Evolutionary conservation across 2,113 vertebrate species (phyloP), one percentile per base, ranked within the genome.

Genomic region (Calidris pugnax): DNA sequence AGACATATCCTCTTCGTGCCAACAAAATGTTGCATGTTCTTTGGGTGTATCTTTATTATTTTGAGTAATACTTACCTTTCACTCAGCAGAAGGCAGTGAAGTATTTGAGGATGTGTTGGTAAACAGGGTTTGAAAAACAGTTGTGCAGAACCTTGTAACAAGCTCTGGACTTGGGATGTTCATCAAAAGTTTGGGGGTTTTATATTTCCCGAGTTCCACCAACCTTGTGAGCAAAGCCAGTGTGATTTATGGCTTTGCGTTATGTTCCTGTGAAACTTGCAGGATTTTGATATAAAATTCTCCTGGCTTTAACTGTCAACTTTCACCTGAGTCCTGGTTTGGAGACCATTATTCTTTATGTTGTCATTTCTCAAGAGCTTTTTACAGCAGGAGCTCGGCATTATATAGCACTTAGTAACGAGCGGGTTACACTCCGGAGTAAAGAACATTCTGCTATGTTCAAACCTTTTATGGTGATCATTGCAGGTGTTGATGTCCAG

Each of bases 351-450:
- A 94, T 89, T 96, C 95, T 97, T 97, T 87, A 95, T 92, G 93
- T 91, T 97, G 95, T 97, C 95, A 96, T 95, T 96, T 89, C 93
- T 95, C 94, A 97, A 96, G 91, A 97, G 84, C 59, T 74, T 92
- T 95, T 97, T 93, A 95, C 81, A 91, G 94, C 53, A 28, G 84
- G 89, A 94, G 78, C 92, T 94, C 2, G 1, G 84, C 71, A 48
- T 95, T 91, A 63, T 83, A 71, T 71, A 76, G 96, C 89, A 87
- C 84, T 97, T 95, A 85, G 91, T 89, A 96, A 95, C 27, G 60
- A 94, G 87, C 89, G 91, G 73, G 90, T 96, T 96, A 76, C 81
- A 62, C 93, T 94, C 83, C n/a, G 28, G 81, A 87, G 93, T 89
- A 85, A 91, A 91, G 86, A 94, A 87, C 92, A 79, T 87, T 95